Evolutionary conservation across 2,888 invertebrate genomes (phyloP).

Genomic region (Terebella lapidaria): DNA sequence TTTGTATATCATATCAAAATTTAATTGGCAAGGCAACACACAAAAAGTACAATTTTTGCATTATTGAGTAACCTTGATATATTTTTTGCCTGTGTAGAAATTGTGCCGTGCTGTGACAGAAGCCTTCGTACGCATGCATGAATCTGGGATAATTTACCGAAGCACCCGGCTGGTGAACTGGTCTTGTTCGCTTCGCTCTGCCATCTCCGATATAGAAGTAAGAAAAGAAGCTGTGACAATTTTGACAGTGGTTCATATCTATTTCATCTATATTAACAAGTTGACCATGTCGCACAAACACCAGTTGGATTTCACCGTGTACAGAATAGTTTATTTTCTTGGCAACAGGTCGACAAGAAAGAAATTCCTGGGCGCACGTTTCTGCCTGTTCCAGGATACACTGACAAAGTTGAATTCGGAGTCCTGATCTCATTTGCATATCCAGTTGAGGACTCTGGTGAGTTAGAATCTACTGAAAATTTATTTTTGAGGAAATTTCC

Average conservation of each 20-base stretch:
- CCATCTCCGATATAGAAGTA: slow-evolving; percentile 97
- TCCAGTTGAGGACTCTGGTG: slow-evolving; percentile 63
- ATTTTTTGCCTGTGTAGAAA: too few relatives aligned
- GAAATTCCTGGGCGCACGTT: slow-evolving; percentile 81
- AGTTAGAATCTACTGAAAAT: too few relatives aligned
- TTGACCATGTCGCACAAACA: too few relatives aligned
- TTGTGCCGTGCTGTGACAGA: slow-evolving; percentile 73
- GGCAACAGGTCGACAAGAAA: slow-evolving; percentile 87
- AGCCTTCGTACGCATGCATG: slow-evolving; percentile 87
- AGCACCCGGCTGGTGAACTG: slow-evolving; percentile 95
- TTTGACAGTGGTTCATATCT: too few relatives aligned
- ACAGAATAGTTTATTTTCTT: too few relatives aligned
- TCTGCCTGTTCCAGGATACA: slow-evolving; percentile 84
- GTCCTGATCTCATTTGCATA: slow-evolving; percentile 89
- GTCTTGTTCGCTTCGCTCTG: slow-evolving; percentile 93
- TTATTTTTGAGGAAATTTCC: too few relatives aligned
- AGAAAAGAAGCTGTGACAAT: slow-evolving; percentile 1
- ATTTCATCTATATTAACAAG: too few relatives aligned
- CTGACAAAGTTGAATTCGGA: slow-evolving; percentile 87
- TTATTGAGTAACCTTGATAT: too few relatives aligned
- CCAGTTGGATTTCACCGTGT: too few relatives aligned
- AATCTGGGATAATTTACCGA: slow-evolving; percentile 83
- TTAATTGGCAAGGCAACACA: too few relatives aligned
- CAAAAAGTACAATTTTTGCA: too few relatives aligned
- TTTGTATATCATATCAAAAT: too few relatives aligned